phyloP scores from a whole-genome alignment of 53 echinoderm and acorn worm species.

The Luidia sarsii region DNA sequence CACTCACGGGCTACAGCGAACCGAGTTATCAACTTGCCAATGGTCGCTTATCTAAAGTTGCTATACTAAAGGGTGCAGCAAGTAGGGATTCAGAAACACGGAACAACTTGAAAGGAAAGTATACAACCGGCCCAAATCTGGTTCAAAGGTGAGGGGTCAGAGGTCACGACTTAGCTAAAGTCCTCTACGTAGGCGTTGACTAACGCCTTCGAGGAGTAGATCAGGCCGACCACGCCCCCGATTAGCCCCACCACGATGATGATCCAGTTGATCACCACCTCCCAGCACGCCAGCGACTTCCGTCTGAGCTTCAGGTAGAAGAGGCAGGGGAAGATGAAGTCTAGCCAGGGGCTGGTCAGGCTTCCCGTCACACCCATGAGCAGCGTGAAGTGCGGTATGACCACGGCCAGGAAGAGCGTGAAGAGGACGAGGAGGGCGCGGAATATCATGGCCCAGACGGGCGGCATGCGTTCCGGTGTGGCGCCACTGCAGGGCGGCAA shows the following conservation, averaged over 20 bases:
- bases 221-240: constrained; percentile 75
- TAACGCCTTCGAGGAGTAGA: constrained; percentile 76
- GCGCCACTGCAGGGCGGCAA: constrained; percentile 79
- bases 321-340: constrained; percentile 95
- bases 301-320: constrained; percentile 83
- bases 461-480: constrained; percentile 63
- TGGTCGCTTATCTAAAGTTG: too few species aligned
- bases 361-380: constrained; percentile 96
- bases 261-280: constrained; percentile 63
- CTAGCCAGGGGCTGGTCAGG: constrained; percentile 92
- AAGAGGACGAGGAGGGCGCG: constrained; percentile 75
- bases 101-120: too few species aligned
- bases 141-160: too few species aligned
- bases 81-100: too few species aligned
- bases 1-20: too few species aligned
- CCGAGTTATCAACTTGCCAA: too few species aligned
- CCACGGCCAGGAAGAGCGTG: constrained; percentile 81
- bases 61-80: too few species aligned
- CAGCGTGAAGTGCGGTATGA: constrained; percentile 89
- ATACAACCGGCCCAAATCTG: too few species aligned
- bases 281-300: constrained; percentile 48
- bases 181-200: constrained; percentile 65
- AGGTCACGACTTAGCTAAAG: constrained; percentile 38
- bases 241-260: constrained; percentile 69
- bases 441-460: constrained; percentile 89